Base-by-base conservation (phyloP, 2,888 invertebrate species). In the Catocala fraxini region DNA sequence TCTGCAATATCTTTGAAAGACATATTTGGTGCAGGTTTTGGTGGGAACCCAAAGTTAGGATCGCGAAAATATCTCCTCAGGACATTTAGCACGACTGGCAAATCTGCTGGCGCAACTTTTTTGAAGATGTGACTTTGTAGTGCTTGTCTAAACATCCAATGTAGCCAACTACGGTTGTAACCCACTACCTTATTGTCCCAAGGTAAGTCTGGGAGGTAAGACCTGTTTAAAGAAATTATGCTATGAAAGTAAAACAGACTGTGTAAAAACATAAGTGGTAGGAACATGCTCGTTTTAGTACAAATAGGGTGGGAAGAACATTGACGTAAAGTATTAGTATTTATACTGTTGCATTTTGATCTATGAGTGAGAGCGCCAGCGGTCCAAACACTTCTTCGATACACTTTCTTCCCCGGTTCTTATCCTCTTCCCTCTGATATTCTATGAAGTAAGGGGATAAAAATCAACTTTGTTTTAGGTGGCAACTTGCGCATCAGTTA, bases 81-180 rank as follows among this genome's bases (percentile, higher is more conserved):
- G 0, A 89, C 79, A 0, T 45, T 12, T 59, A 86, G 87, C 0
- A 84, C 85, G 0, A 75, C 47, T 0, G 65, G 68, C 52, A 65
- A 87, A 5, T 93, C 93, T 0, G 47, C 0, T 0, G 63, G 34
- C 0, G 48, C 35, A 0, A 93, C 70, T n/a, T 73, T 82, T 61
- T 85, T 91, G 0, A 51, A 56, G 0, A 94, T 73, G 2, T 84
- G 57, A 0, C 86, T 81, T 51, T 92, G 88, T 0, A 94, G 77
- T 0, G 93, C 91, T 77, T 89, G 84, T 58, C 90, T 82, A 55
- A 94, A 93, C 93, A 94, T 93, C 92, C 92, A 92, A 65, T 94
- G 92, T 0, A 90, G 62, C 5, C 84, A 68, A 1, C 71, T 54
- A 67, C 83, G 83, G 2, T 88, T 71, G 54, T 88, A 89, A 5